Evolutionary conservation across 2,888 invertebrate species (phyloP).

Genomic region (Ormia ochracea): DNA sequence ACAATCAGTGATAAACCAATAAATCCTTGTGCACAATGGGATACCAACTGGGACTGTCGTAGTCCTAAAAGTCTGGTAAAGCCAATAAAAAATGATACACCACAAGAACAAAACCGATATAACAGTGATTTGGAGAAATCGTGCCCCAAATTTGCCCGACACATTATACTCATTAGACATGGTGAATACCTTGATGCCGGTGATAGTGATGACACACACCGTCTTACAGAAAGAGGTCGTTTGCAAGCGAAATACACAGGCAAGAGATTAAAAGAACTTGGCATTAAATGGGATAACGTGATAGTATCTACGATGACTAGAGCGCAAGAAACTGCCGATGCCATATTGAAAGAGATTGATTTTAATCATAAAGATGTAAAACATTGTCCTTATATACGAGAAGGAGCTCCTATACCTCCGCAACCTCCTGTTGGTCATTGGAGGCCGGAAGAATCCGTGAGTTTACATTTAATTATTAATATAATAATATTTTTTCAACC

Average conservation of each 20-base stretch:
- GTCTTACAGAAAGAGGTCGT: slow-evolving; percentile 88
- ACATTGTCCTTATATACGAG: slow-evolving; percentile 87
- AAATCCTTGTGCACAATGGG: slow-evolving; percentile 82
- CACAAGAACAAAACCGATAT: slow-evolving; percentile 82
- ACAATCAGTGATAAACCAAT: slow-evolving; percentile 78
- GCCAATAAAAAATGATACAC: slow-evolving; percentile 78
- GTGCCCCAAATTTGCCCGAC: slow-evolving; percentile 80
- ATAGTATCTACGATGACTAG: slow-evolving; percentile 94
- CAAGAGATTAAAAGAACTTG: slow-evolving; percentile 85
- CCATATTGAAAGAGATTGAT: slow-evolving; percentile 85
- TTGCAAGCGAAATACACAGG: slow-evolving; percentile 92
- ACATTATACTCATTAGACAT: slow-evolving; percentile 93
- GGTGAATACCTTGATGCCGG: slow-evolving; percentile 93
- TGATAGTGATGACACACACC: slow-evolving; percentile 83
- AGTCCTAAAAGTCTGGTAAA: slow-evolving; percentile 85
- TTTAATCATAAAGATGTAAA: slow-evolving; percentile 79
- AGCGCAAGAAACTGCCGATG: slow-evolving; percentile 92
- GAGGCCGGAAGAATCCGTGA: slow-evolving; percentile 88
- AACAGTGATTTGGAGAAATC: slow-evolving; percentile 82
- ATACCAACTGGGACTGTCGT: slow-evolving; percentile 92
- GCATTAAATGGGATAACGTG: slow-evolving; percentile 87
- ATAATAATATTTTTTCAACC: no score
- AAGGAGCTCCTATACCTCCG: slow-evolving; percentile 96
- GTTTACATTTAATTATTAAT: slow-evolving; percentile 67
- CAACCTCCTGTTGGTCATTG: slow-evolving; percentile 93